A percentile compares a stretch with the other conserved stretches of the same genome.
phyloP scores from a whole-genome alignment of 1,140 invertebrate species.

The Drosophila sucinea region DNA sequence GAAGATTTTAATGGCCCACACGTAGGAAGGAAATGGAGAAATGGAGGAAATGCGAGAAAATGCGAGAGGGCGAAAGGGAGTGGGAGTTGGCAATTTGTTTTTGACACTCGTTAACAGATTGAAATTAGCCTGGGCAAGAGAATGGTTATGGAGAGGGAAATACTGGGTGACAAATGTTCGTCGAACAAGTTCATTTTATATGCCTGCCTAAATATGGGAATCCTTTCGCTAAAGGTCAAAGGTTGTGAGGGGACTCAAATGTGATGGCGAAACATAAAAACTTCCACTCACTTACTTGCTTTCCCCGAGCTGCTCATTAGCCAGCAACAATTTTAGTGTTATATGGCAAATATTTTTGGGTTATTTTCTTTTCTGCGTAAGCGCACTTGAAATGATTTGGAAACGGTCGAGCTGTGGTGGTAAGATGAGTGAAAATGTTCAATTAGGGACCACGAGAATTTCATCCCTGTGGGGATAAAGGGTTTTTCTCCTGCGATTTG shows the following conservation, averaged over 20 bases:
- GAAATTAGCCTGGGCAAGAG: neutral
- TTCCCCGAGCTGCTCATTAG: slow-evolving; percentile 58
- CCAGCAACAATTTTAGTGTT: slow-evolving; percentile 32
- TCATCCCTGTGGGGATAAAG: slow-evolving; percentile 45
- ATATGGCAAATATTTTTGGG: slow-evolving; percentile 7
- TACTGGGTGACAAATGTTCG: slow-evolving; percentile 34
- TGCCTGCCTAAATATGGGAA: neutral
- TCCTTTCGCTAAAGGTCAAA: slow-evolving; percentile 56
- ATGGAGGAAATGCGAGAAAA: slow-evolving; percentile 1
- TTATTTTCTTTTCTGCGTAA: slow-evolving; percentile 30
- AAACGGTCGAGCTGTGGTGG: slow-evolving; percentile 35
- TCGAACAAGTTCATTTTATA: slow-evolving; percentile 13
- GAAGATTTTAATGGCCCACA: slow-evolving; percentile 49
- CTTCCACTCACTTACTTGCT: slow-evolving; percentile 20
- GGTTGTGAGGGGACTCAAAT: slow-evolving; percentile 27
- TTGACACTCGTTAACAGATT: slow-evolving; percentile 52
- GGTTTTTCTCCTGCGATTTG: slow-evolving; percentile 33
- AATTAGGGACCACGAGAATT: slow-evolving; percentile 50
- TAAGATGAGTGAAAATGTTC: slow-evolving; percentile 66
- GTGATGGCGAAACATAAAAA: slow-evolving; percentile 16
- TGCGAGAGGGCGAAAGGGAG: neutral
- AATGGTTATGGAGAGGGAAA: slow-evolving; percentile 21
- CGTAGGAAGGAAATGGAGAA: slow-evolving; percentile 15
- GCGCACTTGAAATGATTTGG: slow-evolving; percentile 63
- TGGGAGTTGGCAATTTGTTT: slow-evolving; percentile 31